Evolutionary conservation across 2,797 vertebrate species (phyloP).

Genomic region (Leucoraja ocellata): DNA sequence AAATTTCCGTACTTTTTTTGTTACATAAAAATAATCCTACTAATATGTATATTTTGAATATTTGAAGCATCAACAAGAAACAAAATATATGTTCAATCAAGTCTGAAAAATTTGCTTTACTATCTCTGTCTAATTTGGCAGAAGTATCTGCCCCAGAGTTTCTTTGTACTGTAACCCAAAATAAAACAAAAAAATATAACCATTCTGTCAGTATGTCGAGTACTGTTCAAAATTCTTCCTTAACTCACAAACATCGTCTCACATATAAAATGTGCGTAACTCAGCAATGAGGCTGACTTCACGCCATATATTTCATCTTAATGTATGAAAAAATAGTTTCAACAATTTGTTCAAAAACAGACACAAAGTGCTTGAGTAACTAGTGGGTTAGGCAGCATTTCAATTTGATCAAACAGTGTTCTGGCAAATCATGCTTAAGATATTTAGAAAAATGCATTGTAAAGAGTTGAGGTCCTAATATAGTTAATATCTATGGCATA

Average conservation of each 20-base stretch:
- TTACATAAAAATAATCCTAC: neutral
- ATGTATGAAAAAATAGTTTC: neutral
- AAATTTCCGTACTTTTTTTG: neutral
- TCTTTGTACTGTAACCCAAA: neutral
- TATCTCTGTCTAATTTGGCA: neutral
- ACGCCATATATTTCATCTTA: neutral
- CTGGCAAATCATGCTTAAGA: neutral
- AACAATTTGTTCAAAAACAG: neutral
- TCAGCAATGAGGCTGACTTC: neutral
- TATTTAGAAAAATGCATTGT: neutral
- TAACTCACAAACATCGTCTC: neutral
- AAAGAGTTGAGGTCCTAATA: too few relatives aligned
- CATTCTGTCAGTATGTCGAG: neutral
- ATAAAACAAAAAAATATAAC: neutral
- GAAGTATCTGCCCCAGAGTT: neutral
- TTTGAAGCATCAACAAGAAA: neutral
- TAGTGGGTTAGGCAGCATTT: too few relatives aligned
- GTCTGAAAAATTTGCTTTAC: neutral
- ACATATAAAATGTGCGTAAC: neutral
- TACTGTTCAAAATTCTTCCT: neutral
- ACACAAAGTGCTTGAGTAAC: too few relatives aligned
- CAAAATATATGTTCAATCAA: neutral
- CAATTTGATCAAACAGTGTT: neutral
- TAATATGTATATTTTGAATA: neutral
- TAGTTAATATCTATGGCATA: neutral